Conservation (phyloP, 2,113 vertebrate species). For the Trematomus loennbergii region DNA sequence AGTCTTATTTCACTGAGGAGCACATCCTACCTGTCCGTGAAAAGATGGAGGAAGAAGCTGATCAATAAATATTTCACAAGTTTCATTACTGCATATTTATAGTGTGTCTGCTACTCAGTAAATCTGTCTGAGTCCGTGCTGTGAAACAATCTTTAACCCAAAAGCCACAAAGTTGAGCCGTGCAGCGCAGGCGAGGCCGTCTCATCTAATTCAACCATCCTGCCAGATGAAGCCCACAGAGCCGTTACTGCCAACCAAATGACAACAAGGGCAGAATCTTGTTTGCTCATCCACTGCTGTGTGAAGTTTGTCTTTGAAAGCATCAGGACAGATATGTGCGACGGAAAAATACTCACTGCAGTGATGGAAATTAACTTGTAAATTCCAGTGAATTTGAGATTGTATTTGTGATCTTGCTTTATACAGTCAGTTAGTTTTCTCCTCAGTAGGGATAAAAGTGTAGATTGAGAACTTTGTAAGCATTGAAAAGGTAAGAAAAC, state of each 20-base stretch:
- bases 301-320: slow-evolving; percentile 31
- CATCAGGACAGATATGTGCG: background rate
- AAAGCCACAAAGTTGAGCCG: slow-evolving; percentile 9
- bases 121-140: slow-evolving; percentile 41
- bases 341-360: background rate
- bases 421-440: background rate
- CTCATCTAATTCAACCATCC: slow-evolving; percentile 38
- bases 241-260: background rate
- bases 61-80: slow-evolving; percentile 74
- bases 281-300: slow-evolving; percentile 18
- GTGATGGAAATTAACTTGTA: background rate
- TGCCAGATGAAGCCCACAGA: slow-evolving; percentile 24
- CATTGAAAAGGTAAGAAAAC: too few species aligned
- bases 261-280: slow-evolving; percentile 18
- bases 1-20: slow-evolving; percentile 50
- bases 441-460: too few species aligned
- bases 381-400: background rate
- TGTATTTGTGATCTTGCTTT: slow-evolving; percentile 1
- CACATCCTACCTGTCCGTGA: slow-evolving; percentile 59
- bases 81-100: slow-evolving; percentile 74
- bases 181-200: background rate
- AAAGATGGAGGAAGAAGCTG: slow-evolving; percentile 52
- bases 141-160: slow-evolving; percentile 53
- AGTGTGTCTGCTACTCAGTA: slow-evolving; percentile 60
- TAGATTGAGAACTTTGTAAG: too few species aligned